phyloP scores from a whole-genome alignment of 2,888 invertebrate species.

The Andrena minutula region DNA sequence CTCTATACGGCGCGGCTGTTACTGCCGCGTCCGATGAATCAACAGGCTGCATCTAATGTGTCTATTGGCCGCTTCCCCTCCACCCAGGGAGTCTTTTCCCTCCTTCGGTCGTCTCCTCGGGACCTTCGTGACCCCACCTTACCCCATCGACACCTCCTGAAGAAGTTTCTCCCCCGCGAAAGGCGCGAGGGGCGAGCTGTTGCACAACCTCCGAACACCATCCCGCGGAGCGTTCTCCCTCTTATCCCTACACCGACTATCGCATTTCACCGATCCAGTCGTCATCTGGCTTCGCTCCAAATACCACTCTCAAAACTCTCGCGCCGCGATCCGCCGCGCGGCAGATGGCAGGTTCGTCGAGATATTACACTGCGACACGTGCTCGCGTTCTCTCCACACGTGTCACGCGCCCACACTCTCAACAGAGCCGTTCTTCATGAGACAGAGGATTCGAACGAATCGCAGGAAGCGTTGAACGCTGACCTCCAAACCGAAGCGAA shows the following conservation, averaged over 20 bases:
- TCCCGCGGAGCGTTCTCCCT: background rate
- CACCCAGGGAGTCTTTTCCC: slow-evolving; percentile 51
- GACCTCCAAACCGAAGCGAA: too few relatives aligned
- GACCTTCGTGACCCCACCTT: slow-evolving; percentile 31
- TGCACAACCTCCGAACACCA: background rate
- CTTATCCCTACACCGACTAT: background rate
- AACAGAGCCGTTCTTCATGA: background rate
- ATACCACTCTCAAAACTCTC: background rate
- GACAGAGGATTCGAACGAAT: background rate
- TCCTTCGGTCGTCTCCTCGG: slow-evolving; percentile 36
- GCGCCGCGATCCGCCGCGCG: background rate
- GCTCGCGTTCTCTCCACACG: slow-evolving; percentile 12
- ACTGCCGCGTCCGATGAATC: slow-evolving; percentile 67
- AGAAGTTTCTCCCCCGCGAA: slow-evolving; percentile 11
- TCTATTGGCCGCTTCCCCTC: slow-evolving; percentile 58
- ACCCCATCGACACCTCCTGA: slow-evolving; percentile 8
- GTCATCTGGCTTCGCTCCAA: slow-evolving; percentile 23
- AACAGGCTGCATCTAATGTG: slow-evolving; percentile 70
- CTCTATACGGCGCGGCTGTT: slow-evolving; percentile 52
- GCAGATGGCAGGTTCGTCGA: background rate
- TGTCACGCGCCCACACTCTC: background rate
- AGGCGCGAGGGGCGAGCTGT: background rate
- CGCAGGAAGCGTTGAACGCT: background rate
- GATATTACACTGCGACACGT: slow-evolving; percentile 19
- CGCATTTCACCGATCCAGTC: background rate